These are phyloP conservation scores for Indicator maculatus DNA, from an alignment of 2,113 vertebrate species.

Conservation along the genomic window DNA sequence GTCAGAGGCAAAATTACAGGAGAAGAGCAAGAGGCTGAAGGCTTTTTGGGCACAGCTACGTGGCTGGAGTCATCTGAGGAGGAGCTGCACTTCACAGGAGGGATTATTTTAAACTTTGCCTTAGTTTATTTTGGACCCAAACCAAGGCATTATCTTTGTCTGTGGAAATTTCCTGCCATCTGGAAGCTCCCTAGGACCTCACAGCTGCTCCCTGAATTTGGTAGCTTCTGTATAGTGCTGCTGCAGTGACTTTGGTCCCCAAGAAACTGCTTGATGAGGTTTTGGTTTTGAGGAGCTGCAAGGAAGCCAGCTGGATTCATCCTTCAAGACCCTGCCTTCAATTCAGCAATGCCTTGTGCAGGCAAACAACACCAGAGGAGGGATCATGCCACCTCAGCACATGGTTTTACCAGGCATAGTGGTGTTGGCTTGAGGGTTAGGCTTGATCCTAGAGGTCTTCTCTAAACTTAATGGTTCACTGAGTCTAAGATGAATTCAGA, in stretches of 20 bases:
- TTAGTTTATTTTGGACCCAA: neutral
- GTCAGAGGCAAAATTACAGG: neutral
- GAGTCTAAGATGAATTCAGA: neutral
- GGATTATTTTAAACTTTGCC: neutral
- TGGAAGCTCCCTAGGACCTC: neutral
- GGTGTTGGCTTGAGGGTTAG: too few species aligned
- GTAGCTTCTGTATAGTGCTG: neutral
- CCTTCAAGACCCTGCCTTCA: neutral
- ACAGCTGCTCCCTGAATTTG: neutral
- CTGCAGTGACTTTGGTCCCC: neutral
- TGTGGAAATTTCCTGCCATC: neutral
- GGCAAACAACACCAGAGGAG: neutral
- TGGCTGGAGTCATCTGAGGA: neutral
- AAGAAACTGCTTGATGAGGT: neutral
- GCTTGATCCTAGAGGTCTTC: too few species aligned
- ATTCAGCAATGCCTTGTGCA: neutral
- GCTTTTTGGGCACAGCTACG: accelerated
- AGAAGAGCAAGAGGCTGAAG: neutral
- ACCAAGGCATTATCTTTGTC: neutral
- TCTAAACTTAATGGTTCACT: too few species aligned
- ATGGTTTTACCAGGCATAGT: too few species aligned
- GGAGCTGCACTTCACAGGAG: neutral
- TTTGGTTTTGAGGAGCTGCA: neutral
- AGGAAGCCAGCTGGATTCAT: neutral
- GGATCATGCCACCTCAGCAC: neutral